Base-by-base conservation (phyloP, 2,797 vertebrate species). In the Perdix hodgsoniae region DNA sequence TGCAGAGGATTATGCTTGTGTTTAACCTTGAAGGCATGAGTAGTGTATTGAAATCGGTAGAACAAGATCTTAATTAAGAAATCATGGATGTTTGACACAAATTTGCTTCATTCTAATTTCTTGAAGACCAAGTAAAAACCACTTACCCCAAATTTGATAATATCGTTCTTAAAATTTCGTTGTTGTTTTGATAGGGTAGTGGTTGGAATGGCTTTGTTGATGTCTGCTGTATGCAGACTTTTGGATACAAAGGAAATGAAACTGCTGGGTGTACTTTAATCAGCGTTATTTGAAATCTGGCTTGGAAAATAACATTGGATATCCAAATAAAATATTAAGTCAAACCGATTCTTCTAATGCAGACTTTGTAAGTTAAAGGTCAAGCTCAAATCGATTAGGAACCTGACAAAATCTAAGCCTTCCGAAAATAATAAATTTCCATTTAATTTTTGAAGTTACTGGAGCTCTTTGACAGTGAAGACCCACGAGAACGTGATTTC, bases 381-480 rank as follows among this genome's bases (percentile, higher is more conserved):
- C 85, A 59, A 83, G 77, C 59, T 75, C 61, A 2, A 80, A 77
- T 79, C 31, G 6, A 29, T 52, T 95, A 89, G 88, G 87, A 57
- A 45, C 6, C 6, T 40, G 73, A 27, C 6, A 95, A 66, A 84
- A 74, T 57, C 45, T 33, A n/a, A 91, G 87, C 85, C 57, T 93
- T 96, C 94, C 63, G 7, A 86, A 97, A 95, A 70, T 97, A 98
- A 97, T 93, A 77, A 31, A 33, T 97, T 95, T 96, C 89, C n/a
- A 88, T 97, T 96, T 74, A 24, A 76, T 90, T 96, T 94, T 97
- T 94, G 40, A 97, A 99, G 99, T 98, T 99, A 91, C 97, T 99
- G 98, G 99, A 99, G 97, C 98, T 99, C 95, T 99, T 99, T 94
- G 99, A 99, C 97, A 99, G 98, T 54, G 99, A 99, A 98, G 99